phyloP scores from a whole-genome alignment of 2,113 vertebrate genomes.

The Montifringilla adamsi region DNA sequence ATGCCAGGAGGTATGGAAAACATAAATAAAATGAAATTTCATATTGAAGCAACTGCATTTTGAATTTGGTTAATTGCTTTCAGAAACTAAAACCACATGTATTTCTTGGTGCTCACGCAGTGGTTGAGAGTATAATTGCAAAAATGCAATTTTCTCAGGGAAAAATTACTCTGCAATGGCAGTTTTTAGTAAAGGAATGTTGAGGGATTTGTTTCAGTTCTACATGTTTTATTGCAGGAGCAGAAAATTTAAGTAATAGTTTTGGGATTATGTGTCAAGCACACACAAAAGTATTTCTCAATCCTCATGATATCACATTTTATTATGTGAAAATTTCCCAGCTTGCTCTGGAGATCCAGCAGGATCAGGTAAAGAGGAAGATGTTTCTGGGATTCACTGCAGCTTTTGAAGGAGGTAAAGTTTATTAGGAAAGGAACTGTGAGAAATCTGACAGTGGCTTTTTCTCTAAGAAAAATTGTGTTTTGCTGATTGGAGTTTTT shows the following conservation, averaged over 20 bases:
- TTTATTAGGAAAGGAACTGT: background rate
- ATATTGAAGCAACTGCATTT: background rate
- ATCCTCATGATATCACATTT: background rate
- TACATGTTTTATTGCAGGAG: background rate
- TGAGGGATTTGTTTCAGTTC: background rate
- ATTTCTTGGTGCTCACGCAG: background rate
- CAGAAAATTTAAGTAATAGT: background rate
- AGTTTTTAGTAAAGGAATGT: background rate
- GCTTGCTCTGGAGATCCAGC: background rate
- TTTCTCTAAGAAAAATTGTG: background rate
- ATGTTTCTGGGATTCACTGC: background rate
- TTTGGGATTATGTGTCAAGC: background rate
- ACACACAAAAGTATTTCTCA: background rate
- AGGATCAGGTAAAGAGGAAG: background rate
- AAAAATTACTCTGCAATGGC: background rate
- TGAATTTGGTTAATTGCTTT: background rate
- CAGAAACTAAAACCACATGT: background rate
- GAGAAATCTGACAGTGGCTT: background rate
- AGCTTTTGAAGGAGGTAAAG: background rate
- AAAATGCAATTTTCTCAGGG: background rate
- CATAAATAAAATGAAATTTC: background rate
- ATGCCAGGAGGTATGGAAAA: background rate
- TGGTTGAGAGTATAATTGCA: background rate
- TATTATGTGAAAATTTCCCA: background rate
- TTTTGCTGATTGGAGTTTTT: background rate